Evolutionary conservation across 2,888 invertebrate species (phyloP).

Genomic region (Onchidella celtica): DNA sequence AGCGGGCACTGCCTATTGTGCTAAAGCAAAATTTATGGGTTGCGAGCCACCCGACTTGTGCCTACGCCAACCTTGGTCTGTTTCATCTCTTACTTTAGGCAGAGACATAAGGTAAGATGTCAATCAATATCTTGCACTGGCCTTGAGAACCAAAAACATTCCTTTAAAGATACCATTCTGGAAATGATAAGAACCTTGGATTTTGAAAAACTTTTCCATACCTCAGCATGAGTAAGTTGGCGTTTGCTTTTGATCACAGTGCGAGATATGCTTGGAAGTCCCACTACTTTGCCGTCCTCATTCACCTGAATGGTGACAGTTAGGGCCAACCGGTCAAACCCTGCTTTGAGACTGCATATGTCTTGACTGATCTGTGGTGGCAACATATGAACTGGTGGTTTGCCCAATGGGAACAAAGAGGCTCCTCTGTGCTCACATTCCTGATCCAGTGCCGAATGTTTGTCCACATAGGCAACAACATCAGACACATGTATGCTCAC

Average conservation of each 20-base stretch:
- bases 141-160: too few relatives aligned
- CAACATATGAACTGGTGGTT: conserved; percentile 65
- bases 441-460: conserved; percentile 64
- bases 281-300: conserved; percentile 62
- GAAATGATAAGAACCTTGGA: too few relatives aligned
- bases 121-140: too few relatives aligned
- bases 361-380: conserved; percentile 63
- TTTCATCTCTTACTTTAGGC: too few relatives aligned
- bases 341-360: conserved; percentile 65
- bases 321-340: conserved; percentile 64
- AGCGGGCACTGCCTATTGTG: too few relatives aligned
- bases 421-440: conserved; percentile 62
- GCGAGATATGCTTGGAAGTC: conserved; percentile 55
- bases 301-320: conserved; percentile 69
- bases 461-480: conserved; percentile 67
- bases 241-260: conserved; percentile 68
- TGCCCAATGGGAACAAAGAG: conserved; percentile 62
- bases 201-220: too few relatives aligned
- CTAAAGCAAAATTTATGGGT: too few relatives aligned
- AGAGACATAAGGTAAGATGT: too few relatives aligned
- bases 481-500: conserved; percentile 71
- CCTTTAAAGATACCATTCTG: too few relatives aligned
- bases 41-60: too few relatives aligned
- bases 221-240: conserved; percentile 64
- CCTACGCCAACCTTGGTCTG: too few relatives aligned